phyloP scores from a whole-genome alignment of 2,113 vertebrate genomes.

The Benitochromis conjunctus region DNA sequence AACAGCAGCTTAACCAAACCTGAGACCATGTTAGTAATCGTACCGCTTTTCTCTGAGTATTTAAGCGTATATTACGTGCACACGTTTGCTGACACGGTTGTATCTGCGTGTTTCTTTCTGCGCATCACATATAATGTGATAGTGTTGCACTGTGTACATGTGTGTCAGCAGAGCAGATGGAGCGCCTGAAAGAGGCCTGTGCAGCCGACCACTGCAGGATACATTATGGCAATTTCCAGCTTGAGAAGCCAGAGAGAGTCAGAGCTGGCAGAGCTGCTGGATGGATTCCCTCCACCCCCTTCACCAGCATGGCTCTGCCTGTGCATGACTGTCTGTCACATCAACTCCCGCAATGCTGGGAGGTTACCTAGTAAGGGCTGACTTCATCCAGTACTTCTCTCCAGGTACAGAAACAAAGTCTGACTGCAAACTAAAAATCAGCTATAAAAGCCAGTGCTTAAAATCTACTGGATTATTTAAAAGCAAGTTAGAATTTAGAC shows the following conservation, averaged over 20 bases:
- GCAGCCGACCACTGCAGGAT: constrained; percentile 45
- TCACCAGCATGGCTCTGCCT: neutral
- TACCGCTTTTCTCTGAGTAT: neutral
- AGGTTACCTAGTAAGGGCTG: neutral
- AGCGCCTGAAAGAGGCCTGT: constrained; percentile 30
- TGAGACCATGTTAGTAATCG: neutral
- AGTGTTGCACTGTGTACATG: neutral
- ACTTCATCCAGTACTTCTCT: neutral
- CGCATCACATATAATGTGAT: neutral
- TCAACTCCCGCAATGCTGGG: neutral
- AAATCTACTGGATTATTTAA: neutral
- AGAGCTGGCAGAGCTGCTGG: neutral
- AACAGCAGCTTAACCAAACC: neutral
- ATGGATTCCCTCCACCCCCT: neutral
- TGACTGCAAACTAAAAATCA: neutral
- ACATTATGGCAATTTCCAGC: constrained; percentile 57
- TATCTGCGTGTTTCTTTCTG: fast-evolving
- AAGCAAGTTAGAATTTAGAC: neutral
- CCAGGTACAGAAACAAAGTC: constrained; percentile 14
- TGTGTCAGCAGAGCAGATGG: constrained; percentile 31
- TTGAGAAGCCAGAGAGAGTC: constrained; percentile 33
- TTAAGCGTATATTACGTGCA: neutral
- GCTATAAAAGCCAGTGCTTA: neutral
- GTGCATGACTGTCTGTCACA: neutral
- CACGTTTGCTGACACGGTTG: neutral